Percentiles rank a stretch among this genome's conserved stretches.
Evolutionary conservation across 2,888 invertebrate genomes (phyloP).

Genomic region (Pollenia labialis): DNA sequence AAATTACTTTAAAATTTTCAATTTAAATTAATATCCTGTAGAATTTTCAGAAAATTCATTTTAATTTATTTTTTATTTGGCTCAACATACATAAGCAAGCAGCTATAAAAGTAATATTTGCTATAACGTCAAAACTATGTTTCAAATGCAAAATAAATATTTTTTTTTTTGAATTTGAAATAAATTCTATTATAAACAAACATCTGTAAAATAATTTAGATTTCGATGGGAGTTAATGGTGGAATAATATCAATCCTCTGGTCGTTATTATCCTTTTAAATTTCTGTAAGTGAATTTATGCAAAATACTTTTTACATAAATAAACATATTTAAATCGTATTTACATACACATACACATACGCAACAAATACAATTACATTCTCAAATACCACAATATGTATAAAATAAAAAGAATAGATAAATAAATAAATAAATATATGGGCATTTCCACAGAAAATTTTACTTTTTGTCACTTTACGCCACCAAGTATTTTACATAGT

Average conservation of each 20-base stretch:
- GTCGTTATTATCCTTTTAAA: conserved; percentile 14
- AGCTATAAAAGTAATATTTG: too few relatives aligned
- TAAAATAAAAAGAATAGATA: conserved; percentile 28
- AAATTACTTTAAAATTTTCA: too few relatives aligned
- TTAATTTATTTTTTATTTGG: too few relatives aligned
- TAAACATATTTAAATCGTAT: conserved; percentile 45
- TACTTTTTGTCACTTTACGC: too few relatives aligned
- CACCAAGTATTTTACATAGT: too few relatives aligned
- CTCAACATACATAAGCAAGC: too few relatives aligned
- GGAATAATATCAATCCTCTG: conserved; percentile 5
- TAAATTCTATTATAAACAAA: background rate
- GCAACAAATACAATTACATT: conserved; percentile 5
- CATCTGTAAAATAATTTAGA: background rate
- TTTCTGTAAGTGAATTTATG: conserved; percentile 40
- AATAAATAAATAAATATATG: conserved; percentile 21
- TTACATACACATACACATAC: conserved; percentile 7
- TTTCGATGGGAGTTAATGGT: background rate
- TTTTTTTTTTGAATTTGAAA: background rate
- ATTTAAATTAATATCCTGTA: too few relatives aligned
- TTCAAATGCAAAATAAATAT: too few relatives aligned
- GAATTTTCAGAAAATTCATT: too few relatives aligned
- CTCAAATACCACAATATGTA: conserved; percentile 36
- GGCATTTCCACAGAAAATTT: too few relatives aligned
- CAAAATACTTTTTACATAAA: conserved; percentile 44
- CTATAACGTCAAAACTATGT: too few relatives aligned